These are phyloP conservation scores for Cephus pygmeus DNA, from an alignment of 2,888 invertebrate species.

Conservation along the genomic window DNA sequence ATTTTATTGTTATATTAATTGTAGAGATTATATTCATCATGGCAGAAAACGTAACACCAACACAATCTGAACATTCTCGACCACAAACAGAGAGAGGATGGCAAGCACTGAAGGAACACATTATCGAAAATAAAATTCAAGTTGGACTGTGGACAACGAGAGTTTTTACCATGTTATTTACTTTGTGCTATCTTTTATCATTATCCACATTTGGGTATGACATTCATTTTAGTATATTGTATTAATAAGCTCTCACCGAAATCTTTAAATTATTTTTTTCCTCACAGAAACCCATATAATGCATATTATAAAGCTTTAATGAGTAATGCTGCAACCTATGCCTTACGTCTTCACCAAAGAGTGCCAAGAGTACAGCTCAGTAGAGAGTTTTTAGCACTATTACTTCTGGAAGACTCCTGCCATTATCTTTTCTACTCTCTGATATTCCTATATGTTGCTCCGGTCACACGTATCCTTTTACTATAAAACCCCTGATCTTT, in stretches of 20 bases:
- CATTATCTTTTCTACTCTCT: constrained; percentile 96
- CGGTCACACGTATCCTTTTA: constrained; percentile 89
- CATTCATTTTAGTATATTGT: constrained; percentile 22
- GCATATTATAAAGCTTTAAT: constrained; percentile 92
- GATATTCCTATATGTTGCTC: constrained; percentile 91
- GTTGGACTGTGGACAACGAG: constrained; percentile 89
- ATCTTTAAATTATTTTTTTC: constrained; percentile 19
- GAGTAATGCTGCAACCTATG: constrained; percentile 94
- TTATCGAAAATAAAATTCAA: constrained; percentile 86
- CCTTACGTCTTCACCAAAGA: constrained; percentile 93
- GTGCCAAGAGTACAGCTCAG: constrained; percentile 86
- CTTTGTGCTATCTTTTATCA: constrained; percentile 86
- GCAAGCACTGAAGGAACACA: constrained; percentile 76
- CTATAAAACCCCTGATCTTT: constrained; percentile 1
- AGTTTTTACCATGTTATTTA: constrained; percentile 84
- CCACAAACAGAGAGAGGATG: constrained; percentile 68
- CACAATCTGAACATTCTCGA: constrained; percentile 19
- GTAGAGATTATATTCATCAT: constrained; percentile 35
- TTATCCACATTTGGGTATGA: constrained; percentile 81
- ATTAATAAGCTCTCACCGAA: constrained; percentile 36
- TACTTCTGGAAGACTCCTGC: constrained; percentile 92
- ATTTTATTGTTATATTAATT: not conserved
- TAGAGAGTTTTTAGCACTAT: constrained; percentile 82
- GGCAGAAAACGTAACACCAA: constrained; percentile 39
- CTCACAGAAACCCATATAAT: constrained; percentile 78